Base-by-base conservation (phyloP, 1,140 invertebrate species). In the Cyrtorhinus lividipennis region DNA sequence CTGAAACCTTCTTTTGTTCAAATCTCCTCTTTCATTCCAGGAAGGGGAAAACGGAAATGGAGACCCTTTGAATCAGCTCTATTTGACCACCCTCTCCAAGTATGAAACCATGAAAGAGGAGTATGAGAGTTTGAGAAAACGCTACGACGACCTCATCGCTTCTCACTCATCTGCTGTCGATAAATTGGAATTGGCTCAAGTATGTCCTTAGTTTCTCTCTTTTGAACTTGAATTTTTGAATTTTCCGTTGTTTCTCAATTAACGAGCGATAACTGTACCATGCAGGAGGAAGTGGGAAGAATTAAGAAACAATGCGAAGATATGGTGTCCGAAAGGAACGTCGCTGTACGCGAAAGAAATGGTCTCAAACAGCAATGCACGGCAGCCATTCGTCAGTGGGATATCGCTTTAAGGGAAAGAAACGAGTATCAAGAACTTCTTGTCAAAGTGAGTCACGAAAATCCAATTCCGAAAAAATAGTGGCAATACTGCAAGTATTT, bases 301-400 rank as follows among this genome's bases (percentile, higher is more conserved):
- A 72, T 91, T 44, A 86, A 87, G 69, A 88, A 89, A 68, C 85
- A 90, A 69, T 86, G 82, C 70, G 89, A 92, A 56, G 85, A 89
- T 65, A 76, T 88, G 60, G 79, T 81, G 2, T 81, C 85, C 69
- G 88, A 91, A 71, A 79, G 85, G 45, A 88, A 87, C 71, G 79
- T 78, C 61, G 84, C 83, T 30, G 77, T 85, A 65, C 78, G 84
- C 62, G 90, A 95, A 72, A 80, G 87, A 38, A 88, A 88, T 71
- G 86, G 83, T 23, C 75, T 94, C 27, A 88, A 92, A 73, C 89
- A 92, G 71, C 90, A 94, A 71, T 89, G 90, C 70, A 88, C 87
- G 2, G 83, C 84, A 65, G 86, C 88, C 1, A 89, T 93, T 66
- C 78, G 86, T 27, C 87, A 95, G 72, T 90, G 91, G 82, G 90